Percentiles rank a stretch among this genome's conserved stretches.
phyloP scores from a whole-genome alignment of 2,888 invertebrate genomes.

The Ectemnius continuus region DNA sequence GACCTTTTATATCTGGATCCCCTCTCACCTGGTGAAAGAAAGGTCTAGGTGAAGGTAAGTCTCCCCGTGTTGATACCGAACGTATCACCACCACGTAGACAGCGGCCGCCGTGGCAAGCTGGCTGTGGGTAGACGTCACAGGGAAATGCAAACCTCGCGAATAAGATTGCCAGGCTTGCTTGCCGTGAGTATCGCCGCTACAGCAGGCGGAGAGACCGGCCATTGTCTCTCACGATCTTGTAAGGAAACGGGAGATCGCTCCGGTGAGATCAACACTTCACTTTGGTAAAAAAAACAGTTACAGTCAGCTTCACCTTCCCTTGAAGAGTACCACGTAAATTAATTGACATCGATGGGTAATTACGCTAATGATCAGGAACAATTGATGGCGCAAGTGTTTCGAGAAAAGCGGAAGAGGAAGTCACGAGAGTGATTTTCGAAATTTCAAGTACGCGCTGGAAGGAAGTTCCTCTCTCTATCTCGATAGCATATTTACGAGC shows the following conservation, averaged over 20 bases:
- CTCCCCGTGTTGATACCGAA: constrained; percentile 50
- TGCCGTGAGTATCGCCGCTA: too few relatives aligned
- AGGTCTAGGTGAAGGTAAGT: constrained; percentile 78
- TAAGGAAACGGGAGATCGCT: neutral
- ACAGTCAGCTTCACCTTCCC: neutral
- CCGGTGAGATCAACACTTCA: neutral
- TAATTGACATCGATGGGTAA: too few relatives aligned
- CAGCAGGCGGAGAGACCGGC: constrained; percentile 27
- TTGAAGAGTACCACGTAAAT: too few relatives aligned
- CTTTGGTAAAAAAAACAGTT: too few relatives aligned
- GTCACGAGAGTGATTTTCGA: too few relatives aligned
- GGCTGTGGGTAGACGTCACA: constrained; percentile 29
- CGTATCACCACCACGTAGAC: constrained; percentile 39
- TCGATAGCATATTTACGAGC: too few relatives aligned
- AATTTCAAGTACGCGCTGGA: too few relatives aligned
- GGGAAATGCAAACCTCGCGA: constrained; percentile 31
- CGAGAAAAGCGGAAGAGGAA: too few relatives aligned
- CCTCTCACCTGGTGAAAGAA: constrained; percentile 74
- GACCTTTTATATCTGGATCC: constrained; percentile 77
- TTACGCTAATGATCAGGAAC: too few relatives aligned
- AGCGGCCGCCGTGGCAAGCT: neutral
- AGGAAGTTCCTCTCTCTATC: too few relatives aligned
- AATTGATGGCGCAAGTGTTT: too few relatives aligned
- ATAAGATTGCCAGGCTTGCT: constrained; percentile 19
- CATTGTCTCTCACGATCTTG: constrained; percentile 15